Evolutionary conservation across 2,797 vertebrate genomes (phyloP).

Genomic region (Diplodus puntazzo): DNA sequence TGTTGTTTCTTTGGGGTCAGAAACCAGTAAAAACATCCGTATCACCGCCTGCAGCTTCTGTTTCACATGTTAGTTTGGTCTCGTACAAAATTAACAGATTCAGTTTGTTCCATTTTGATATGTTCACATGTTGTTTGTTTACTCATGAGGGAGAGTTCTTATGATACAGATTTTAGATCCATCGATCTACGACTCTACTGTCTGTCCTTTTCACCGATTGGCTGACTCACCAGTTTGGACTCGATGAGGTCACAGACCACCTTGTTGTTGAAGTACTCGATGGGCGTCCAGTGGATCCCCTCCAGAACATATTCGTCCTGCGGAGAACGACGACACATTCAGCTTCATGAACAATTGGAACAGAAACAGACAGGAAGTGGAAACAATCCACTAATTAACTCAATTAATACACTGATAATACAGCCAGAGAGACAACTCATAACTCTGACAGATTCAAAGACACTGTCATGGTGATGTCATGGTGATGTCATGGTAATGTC

Average conservation of each 20-base stretch:
- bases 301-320: conserved; percentile 91
- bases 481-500: background rate
- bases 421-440: too few species aligned
- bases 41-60: too few species aligned
- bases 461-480: background rate
- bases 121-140: too few species aligned
- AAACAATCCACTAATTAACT: background rate
- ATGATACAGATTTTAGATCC: too few species aligned
- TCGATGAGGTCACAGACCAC: conserved; percentile 91
- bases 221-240: conserved; percentile 87
- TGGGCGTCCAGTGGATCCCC: conserved; percentile 88
- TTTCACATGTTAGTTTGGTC: too few species aligned
- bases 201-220: background rate
- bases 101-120: too few species aligned
- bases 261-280: conserved; percentile 92
- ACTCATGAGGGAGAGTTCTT: too few species aligned
- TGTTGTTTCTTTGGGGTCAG: too few species aligned
- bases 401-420: background rate
- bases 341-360: background rate
- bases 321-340: conserved; percentile 3
- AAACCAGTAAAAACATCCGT: too few species aligned
- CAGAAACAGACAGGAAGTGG: background rate
- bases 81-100: too few species aligned
- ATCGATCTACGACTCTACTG: too few species aligned
- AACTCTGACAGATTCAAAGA: background rate